Evolutionary conservation across 1,140 invertebrate species (phyloP), one percentile per base, ranked within the genome.

Genomic region (Diorhabda carinulata): DNA sequence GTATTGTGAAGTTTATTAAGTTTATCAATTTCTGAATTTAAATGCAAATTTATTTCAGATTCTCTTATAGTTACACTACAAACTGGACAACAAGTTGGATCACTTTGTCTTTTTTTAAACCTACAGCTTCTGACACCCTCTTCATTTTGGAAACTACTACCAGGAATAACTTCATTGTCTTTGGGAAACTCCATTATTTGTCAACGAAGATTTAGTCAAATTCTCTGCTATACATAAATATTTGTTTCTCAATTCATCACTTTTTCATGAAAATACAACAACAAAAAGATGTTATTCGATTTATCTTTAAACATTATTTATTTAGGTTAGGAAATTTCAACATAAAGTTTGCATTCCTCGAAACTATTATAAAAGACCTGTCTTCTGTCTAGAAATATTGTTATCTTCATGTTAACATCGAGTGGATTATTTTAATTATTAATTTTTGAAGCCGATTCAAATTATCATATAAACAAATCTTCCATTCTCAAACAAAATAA

Each of bases 61-160:
- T 86, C 82, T 69, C 91, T 84, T 44, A 95, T 83, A 41, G 91
- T 91, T 7, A 90, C 84, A 62, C 92, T 89, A 83, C 92, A 95
- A 5, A 91, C 89, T 9, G 92, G 92, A 81, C 92, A 94, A 78
- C 87, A 89, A 41, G 86, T 85, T 4, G 88, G 86, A 74, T 91
- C 88, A 73, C 83, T 73, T 75, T 78, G 76, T 76, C 82, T 77
- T 71, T 72, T 78, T 77, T 82, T 74, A 70, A 78, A 77, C 74
- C 81, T 68, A 76, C 81, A 80, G 72, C 81, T 81, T 75, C 82
- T 70, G 58, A 73, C 72, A 65, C 70, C 72, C 69, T 81, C 80
- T 68, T 81, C 79, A 60, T 65, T 58, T 68, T 71, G 73, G 44
- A 44, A 71, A 74, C 76, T 79, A 45, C 74, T 73, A 67, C 70